Base-by-base conservation (phyloP, 2,113 vertebrate genomes). In the Oplegnathus fasciatus region DNA sequence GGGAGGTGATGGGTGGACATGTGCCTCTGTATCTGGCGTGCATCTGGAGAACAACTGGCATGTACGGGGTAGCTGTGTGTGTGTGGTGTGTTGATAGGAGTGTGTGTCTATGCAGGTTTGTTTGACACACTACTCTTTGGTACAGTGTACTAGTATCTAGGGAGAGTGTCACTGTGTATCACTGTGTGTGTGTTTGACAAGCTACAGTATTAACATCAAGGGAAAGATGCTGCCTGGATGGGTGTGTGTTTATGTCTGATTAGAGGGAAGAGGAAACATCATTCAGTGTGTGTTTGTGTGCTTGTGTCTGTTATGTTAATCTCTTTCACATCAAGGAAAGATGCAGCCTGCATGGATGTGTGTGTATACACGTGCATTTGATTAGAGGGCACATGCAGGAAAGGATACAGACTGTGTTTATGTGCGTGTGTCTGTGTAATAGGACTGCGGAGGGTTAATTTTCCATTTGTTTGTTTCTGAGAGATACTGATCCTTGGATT, bases 41-140 rank as follows among this genome's bases (percentile, higher is more conserved):
- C 86, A 93, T 93, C 89, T 90, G 91, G 86, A 83, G 82, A 86
- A 85, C 89, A 91, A 89, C 83, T 90, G 91, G 71, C 75, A 58
- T 1, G 44, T 40, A 9, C 67, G 46, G 50, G 55, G 40, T 17
- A 1, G 61, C 46, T 69, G 73, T 18, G 58, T 83, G 75, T 17
- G 34, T 54, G 22, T 40, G 57, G n/a, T 52, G 64, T 61, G 6
- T 78, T 62, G 61, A 64, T 64, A 9, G 8, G 32, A 40, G 60
- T 52, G 30, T 80, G 46, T 55, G 48, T 65, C 13, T 57, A 15
- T 48, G 58, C 73, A 10, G 34, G 67, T 69, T 57, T 79, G 42
- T 71, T 40, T 60, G 34, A 70, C 60, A 32, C 48, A 44, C 37
- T 61, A 11, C 15, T 58, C 20, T 64, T 26, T 37, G 20, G 30